Percentiles rank a stretch among this genome's conserved stretches.
These are phyloP conservation scores for Ameiurus melas DNA, from an alignment of 2,113 vertebrate genomes.

Conservation along the genomic window DNA sequence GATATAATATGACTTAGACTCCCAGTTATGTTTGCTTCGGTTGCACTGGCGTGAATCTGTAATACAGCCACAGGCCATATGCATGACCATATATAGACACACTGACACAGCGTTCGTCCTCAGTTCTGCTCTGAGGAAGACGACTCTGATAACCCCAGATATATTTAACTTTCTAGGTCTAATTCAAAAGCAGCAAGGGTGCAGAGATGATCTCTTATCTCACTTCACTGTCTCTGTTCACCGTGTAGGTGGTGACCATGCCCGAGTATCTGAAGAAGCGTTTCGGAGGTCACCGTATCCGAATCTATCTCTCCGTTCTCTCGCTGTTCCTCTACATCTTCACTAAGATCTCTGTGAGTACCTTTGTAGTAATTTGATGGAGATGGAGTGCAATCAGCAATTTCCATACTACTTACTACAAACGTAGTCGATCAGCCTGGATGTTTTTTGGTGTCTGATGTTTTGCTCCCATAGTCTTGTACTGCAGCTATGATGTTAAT, in stretches of 20 bases:
- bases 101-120: not conserved
- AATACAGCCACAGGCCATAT: not conserved
- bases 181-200: not conserved
- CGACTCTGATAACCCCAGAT: not conserved
- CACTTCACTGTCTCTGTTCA: not conserved
- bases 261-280: constrained; percentile 93
- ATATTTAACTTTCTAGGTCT: not conserved
- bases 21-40: not conserved
- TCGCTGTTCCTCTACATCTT: constrained; percentile 89
- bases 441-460: not conserved
- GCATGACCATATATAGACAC: constrained; percentile 3
- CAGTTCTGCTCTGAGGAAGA: not conserved
- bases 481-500: not conserved
- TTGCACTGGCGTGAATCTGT: not conserved
- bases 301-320: constrained; percentile 88
- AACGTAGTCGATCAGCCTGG: not conserved
- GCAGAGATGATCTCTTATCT: not conserved
- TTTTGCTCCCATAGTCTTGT: not conserved
- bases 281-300: constrained; percentile 91
- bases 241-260: constrained; percentile 90
- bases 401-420: not conserved
- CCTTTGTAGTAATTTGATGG: not conserved
- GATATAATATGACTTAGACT: not conserved
- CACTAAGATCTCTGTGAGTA: constrained; percentile 97
- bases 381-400: not conserved